Base-by-base conservation (phyloP, 2,113 vertebrate species). In the Casuarius casuarius region DNA sequence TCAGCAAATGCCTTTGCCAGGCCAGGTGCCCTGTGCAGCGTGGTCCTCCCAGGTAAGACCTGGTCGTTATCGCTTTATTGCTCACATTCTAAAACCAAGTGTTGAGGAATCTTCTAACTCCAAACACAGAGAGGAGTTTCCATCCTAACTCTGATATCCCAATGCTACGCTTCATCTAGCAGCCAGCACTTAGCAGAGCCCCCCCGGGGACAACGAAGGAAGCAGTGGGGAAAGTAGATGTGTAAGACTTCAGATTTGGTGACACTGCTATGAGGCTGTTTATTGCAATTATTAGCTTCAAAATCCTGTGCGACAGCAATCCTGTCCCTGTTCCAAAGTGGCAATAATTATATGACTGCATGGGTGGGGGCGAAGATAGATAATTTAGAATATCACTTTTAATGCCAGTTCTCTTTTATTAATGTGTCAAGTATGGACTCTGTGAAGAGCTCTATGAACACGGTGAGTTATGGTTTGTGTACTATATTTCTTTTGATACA, bases 81-180 rank as follows among this genome's bases (percentile, higher is more conserved):
- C 49, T 95, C 58, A 71, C 49, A 73, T 63, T 52, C 40, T 49
- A 79, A 38, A 79, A 67, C 35, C 62, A 71, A 92, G 80, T 80
- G 86, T 91, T 68, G 70, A 92, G 66, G 62, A 76, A 82, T 91
- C 52, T 74, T 78, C 58, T 68, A 38, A 87, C 87, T 78, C 91
- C 62, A 58, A 35, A 81, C 62, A 61, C 33, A 82, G 49, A 82
- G 70, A 13, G 73, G 66, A 72, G 82, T 74, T 93, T 94, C 76
- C 61, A n/a, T 89, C 26, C 11, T 65, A 79, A 73, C 23, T 67
- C 66, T 52, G 35, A 76, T 84, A 65, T 16, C 15, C 44, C 74
- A 31, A 31, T 66, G 89, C 40, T 76, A 49, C 58, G 82, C 89
- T 76, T 91, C 44, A 46, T 52, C 52, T 73, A 72, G 35, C 91